Percentiles rank a stretch among this genome's conserved stretches.
Conservation (phyloP, 2,797 vertebrate genomes). For the Gorsachius magnificus region DNA sequence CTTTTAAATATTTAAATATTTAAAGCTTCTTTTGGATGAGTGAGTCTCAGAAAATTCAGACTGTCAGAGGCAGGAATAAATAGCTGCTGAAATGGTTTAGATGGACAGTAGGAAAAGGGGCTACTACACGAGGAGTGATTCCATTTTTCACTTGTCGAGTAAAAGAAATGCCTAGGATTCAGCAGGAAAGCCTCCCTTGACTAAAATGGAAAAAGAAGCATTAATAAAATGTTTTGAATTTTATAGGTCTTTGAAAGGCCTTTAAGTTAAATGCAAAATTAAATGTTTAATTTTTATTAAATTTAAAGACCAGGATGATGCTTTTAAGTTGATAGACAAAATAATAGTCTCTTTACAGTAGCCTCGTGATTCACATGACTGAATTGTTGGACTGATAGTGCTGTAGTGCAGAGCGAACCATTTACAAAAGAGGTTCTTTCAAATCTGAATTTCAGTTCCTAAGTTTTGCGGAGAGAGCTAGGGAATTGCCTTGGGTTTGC, state of each 20-base stretch:
- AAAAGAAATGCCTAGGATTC: background rate
- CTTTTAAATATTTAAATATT: no score
- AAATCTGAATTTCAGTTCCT: background rate
- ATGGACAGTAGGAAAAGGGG: background rate
- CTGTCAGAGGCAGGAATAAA: background rate
- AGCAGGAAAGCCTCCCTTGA: background rate
- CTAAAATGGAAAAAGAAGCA: background rate
- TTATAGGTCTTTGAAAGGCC: background rate
- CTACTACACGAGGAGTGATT: background rate
- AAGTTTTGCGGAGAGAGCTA: background rate
- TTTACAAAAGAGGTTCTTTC: background rate
- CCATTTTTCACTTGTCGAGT: background rate
- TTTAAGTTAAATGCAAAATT: background rate
- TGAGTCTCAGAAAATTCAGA: background rate
- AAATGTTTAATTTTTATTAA: background rate
- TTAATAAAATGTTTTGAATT: background rate
- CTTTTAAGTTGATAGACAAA: background rate
- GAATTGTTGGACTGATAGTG: background rate
- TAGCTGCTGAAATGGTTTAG: background rate
- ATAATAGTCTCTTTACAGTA: background rate
- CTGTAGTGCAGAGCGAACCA: background rate
- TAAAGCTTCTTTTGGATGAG: background rate
- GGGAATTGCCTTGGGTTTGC: background rate
- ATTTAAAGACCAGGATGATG: background rate
- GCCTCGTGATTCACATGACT: background rate